Evolutionary conservation across 2,888 invertebrate species (phyloP).

Genomic region (Cryptus viduatorius): DNA sequence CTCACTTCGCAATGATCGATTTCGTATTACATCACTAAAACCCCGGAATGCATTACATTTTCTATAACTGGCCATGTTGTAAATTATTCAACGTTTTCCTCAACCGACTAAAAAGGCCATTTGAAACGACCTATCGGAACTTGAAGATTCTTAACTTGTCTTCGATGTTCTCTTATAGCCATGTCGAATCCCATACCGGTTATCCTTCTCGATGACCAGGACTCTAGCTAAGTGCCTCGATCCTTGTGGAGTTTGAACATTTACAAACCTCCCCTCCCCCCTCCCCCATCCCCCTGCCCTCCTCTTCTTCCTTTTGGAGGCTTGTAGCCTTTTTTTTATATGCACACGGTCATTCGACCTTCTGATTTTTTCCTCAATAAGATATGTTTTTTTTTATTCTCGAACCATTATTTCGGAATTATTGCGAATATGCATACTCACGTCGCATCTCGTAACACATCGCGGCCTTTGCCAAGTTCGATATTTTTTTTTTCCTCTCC

Average conservation of each 20-base stretch:
- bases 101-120: background rate
- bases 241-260: slow-evolving; percentile 27
- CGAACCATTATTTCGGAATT: background rate
- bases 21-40: background rate
- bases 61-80: background rate
- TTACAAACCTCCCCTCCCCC: too few relatives aligned
- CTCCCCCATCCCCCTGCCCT: too few relatives aligned
- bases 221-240: slow-evolving; percentile 48
- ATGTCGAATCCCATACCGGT: slow-evolving; percentile 41
- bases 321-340: slow-evolving; percentile 12
- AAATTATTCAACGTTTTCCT: slow-evolving; percentile 24
- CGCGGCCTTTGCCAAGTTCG: slow-evolving; percentile 34
- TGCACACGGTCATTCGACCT: slow-evolving; percentile 22
- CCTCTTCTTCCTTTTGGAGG: too few relatives aligned
- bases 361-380: background rate
- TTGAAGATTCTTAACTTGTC: slow-evolving; percentile 30
- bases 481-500: background rate
- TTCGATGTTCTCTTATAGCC: background rate
- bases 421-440: background rate
- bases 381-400: background rate
- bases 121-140: slow-evolving; percentile 6
- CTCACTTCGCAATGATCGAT: slow-evolving; percentile 3
- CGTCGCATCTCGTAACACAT: background rate
- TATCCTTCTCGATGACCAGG: slow-evolving; percentile 50
- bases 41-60: background rate